Percentiles rank a stretch among this genome's conserved stretches.
These are phyloP conservation scores for Troides helena DNA, from an alignment of 2,888 invertebrate genomes.

Conservation along the genomic window DNA sequence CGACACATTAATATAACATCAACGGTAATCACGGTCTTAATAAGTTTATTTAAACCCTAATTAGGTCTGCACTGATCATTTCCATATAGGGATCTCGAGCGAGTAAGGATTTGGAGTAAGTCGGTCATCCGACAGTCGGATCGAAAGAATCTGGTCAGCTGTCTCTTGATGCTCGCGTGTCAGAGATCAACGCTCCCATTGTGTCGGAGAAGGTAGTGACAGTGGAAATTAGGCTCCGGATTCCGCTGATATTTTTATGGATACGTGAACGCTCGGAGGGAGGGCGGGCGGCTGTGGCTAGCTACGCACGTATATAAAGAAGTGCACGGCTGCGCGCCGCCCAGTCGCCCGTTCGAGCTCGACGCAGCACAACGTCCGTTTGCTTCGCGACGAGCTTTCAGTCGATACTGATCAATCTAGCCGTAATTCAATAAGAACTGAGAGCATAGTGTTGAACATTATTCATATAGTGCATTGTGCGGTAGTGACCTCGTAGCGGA, in stretches of 20 bases:
- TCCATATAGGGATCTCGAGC: conserved; percentile 46
- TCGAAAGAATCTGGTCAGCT: conserved; percentile 64
- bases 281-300: conserved; percentile 63
- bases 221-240: conserved; percentile 73
- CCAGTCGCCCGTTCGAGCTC: conserved; percentile 63
- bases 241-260: conserved; percentile 76
- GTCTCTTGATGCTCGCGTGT: conserved; percentile 56
- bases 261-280: conserved; percentile 58
- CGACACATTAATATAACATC: conserved; percentile 20
- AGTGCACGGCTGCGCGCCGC: conserved; percentile 58
- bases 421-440: background rate
- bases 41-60: conserved; percentile 29
- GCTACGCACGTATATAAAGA: conserved; percentile 65
- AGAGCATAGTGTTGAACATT: conserved; percentile 14
- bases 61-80: conserved; percentile 19
- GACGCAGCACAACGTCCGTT: conserved; percentile 44
- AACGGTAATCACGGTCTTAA: conserved; percentile 23
- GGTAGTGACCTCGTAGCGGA: conserved; percentile 17
- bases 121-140: conserved; percentile 47
- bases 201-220: conserved; percentile 71
- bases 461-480: conserved; percentile 27
- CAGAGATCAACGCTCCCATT: conserved; percentile 77
- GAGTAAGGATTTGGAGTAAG: conserved; percentile 42
- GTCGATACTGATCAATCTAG: conserved; percentile 9
- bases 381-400: conserved; percentile 26